Percentiles rank a stretch among this genome's conserved stretches.
phyloP scores from a whole-genome alignment of 2,113 vertebrate species.

The Syrmaticus mikado region DNA sequence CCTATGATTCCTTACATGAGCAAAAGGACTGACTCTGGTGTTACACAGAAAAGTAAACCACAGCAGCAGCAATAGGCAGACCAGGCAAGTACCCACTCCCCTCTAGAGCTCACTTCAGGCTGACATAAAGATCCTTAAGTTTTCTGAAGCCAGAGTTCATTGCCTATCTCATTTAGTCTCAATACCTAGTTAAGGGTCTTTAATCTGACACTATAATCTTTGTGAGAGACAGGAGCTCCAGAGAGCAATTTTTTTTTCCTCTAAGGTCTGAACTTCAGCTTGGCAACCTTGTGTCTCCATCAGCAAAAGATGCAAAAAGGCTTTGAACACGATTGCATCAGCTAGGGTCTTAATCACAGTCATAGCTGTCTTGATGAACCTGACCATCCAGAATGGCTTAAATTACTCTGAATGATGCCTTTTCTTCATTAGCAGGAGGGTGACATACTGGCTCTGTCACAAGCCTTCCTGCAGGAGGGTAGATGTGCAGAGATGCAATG shows the following conservation, averaged over 20 bases:
- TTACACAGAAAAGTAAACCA: background rate
- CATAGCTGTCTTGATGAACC: background rate
- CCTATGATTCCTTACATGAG: background rate
- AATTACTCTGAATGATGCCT: background rate
- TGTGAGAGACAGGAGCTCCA: background rate
- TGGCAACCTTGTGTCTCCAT: background rate
- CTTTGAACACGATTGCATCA: background rate
- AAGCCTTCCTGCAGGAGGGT: background rate
- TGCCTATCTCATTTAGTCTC: background rate
- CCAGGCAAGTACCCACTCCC: background rate
- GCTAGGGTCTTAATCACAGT: background rate
- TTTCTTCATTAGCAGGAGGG: background rate
- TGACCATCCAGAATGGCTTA: background rate
- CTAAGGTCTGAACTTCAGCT: background rate
- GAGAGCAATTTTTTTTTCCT: accelerated
- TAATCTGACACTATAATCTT: background rate
- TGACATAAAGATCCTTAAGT: background rate
- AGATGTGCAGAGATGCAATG: background rate
- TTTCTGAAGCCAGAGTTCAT: background rate
- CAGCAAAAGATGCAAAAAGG: background rate
- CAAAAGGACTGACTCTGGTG: background rate
- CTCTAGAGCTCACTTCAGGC: background rate
- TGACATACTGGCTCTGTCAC: background rate
- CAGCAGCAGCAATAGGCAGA: background rate
- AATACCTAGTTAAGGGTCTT: background rate